Evolutionary conservation across 1,140 invertebrate genomes (phyloP).

Genomic region (Anoplolepis gracilipes): DNA sequence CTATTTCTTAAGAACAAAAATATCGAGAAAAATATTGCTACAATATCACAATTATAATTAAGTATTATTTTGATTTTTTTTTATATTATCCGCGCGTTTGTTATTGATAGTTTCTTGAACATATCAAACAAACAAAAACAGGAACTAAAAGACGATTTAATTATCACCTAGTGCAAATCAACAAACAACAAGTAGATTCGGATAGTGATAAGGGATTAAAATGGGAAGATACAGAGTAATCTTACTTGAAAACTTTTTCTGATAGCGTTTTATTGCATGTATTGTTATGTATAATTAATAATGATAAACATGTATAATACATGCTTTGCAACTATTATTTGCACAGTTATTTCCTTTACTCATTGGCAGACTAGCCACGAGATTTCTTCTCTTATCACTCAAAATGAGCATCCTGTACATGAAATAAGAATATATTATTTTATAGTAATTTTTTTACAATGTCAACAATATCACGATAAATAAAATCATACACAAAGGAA

Average conservation of each 20-base stretch:
- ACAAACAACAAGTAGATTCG: slow-evolving; percentile 14
- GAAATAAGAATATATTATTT: background rate
- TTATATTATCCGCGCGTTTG: background rate
- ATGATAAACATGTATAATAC: background rate
- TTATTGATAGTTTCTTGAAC: background rate
- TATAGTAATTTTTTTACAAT: background rate
- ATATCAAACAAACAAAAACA: background rate
- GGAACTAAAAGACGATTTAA: slow-evolving; percentile 24
- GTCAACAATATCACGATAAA: background rate
- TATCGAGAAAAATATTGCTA: background rate
- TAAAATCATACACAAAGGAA: background rate
- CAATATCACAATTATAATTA: background rate
- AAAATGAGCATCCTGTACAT: slow-evolving; percentile 58
- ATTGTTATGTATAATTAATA: background rate
- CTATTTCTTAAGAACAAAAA: background rate
- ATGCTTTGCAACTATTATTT: slow-evolving; percentile 20
- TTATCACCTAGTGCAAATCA: slow-evolving; percentile 21
- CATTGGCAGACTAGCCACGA: slow-evolving; percentile 45
- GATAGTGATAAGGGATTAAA: background rate
- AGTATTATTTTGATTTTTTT: background rate
- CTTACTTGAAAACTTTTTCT: slow-evolving; percentile 8
- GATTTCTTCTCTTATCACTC: slow-evolving; percentile 43
- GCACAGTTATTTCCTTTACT: background rate
- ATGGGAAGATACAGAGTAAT: slow-evolving; percentile 20
- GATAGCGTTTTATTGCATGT: slow-evolving; percentile 27